These are phyloP conservation scores for Phalanger gymnotis DNA, from an alignment of 2,797 vertebrate species.

Conservation along the genomic window DNA sequence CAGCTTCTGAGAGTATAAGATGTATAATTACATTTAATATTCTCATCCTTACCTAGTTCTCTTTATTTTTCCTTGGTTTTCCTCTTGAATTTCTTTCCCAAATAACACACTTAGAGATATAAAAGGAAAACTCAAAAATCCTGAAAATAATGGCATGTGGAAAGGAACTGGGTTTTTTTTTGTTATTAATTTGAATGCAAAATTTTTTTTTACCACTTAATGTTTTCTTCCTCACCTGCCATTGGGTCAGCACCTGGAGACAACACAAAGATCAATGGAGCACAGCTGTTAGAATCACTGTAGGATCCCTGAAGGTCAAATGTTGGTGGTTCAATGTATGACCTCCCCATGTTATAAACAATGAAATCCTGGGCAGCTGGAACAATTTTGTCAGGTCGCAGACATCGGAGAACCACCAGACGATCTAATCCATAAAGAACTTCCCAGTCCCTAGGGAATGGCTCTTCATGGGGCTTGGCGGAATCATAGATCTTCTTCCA, in stretches of 20 bases:
- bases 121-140: not conserved
- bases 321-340: slow-evolving; percentile 92
- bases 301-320: slow-evolving; percentile 95
- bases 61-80: slow-evolving; percentile 9
- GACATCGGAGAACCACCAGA: slow-evolving; percentile 92
- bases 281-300: slow-evolving; percentile 92
- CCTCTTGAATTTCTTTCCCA: slow-evolving; percentile 3
- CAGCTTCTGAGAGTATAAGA: not conserved
- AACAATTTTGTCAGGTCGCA: slow-evolving; percentile 94
- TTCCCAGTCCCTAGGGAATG: slow-evolving; percentile 88
- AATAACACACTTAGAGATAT: not conserved
- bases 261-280: slow-evolving; percentile 93
- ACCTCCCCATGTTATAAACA: slow-evolving; percentile 88
- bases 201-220: not conserved
- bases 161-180: not conserved
- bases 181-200: not conserved
- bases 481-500: slow-evolving; percentile 95
- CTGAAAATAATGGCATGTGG: not conserved
- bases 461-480: slow-evolving; percentile 88
- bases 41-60: not conserved
- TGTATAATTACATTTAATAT: not conserved
- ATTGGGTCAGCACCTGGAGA: slow-evolving; percentile 96
- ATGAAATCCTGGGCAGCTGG: slow-evolving; percentile 92
- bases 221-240: slow-evolving; percentile 87
- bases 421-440: slow-evolving; percentile 85